These are phyloP conservation scores for Diaprepes abbreviatus DNA, from an alignment of 2,888 invertebrate species.

Conservation along the genomic window DNA sequence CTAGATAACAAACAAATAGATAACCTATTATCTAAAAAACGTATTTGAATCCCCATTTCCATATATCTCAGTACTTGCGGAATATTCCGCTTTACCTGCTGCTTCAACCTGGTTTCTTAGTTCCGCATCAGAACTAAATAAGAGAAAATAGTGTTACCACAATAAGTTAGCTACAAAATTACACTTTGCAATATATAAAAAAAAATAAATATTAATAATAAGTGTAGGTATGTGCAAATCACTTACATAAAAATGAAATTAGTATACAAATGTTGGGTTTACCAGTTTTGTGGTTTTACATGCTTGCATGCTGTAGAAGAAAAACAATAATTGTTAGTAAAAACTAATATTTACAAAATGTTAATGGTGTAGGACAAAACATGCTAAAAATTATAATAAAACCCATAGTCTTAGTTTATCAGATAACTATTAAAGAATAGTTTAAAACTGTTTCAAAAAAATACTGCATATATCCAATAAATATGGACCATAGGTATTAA, in stretches of 20 bases:
- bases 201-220: background rate
- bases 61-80: background rate
- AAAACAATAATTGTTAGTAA: constrained; percentile 17
- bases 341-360: background rate
- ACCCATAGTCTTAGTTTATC: too few species aligned
- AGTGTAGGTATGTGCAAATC: background rate
- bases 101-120: constrained; percentile 4
- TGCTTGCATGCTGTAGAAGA: constrained; percentile 29
- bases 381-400: too few species aligned
- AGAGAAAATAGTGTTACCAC: background rate
- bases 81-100: background rate
- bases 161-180: background rate
- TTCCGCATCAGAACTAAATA: constrained; percentile 32
- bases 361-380: too few species aligned
- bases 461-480: too few species aligned
- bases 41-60: background rate
- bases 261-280: constrained; percentile 20
- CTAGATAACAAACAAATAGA: background rate
- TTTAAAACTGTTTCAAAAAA: too few species aligned
- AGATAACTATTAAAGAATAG: too few species aligned
- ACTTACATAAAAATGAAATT: constrained; percentile 15
- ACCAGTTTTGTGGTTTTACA: constrained; percentile 18
- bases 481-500: too few species aligned
- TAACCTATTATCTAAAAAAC: background rate
- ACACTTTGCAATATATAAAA: background rate